A percentile compares a stretch with the other conserved stretches of the same genome.
Conservation (phyloP, 2,888 invertebrate species). For the Phlogophora meticulosa region DNA sequence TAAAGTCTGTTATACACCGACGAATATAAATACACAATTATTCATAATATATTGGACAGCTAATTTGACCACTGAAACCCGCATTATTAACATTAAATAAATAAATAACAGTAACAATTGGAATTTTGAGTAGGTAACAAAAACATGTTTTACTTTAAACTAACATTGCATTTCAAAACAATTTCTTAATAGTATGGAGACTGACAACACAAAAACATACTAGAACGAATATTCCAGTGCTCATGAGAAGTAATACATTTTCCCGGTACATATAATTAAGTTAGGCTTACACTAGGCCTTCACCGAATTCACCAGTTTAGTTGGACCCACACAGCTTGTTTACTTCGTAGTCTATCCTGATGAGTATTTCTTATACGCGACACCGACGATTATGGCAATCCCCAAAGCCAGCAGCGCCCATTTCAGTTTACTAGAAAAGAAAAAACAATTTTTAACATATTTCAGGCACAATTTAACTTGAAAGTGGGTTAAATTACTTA, state of each 20-base stretch:
- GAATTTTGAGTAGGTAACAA: slow-evolving; percentile 1
- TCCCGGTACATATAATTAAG: slow-evolving; percentile 17
- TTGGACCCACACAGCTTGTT: slow-evolving; percentile 56
- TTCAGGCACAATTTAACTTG: background rate
- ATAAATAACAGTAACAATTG: background rate
- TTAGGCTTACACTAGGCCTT: slow-evolving; percentile 56
- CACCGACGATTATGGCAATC: slow-evolving; percentile 75
- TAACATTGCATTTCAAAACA: background rate
- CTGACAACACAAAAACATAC: slow-evolving; percentile 19
- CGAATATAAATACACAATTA: background rate
- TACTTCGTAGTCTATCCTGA: slow-evolving; percentile 48
- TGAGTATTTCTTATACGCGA: slow-evolving; percentile 75
- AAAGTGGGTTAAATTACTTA: slow-evolving; percentile 7
- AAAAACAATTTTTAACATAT: background rate
- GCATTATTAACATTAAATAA: background rate
- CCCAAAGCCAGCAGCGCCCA: slow-evolving; percentile 80
- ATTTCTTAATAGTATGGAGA: slow-evolving; percentile 11
- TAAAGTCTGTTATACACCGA: slow-evolving; percentile 23
- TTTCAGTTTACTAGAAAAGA: slow-evolving; percentile 74
- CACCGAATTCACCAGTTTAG: slow-evolving; percentile 56
- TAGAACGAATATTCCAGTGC: slow-evolving; percentile 31
- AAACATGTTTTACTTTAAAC: background rate
- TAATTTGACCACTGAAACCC: slow-evolving; percentile 35
- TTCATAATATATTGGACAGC: slow-evolving; percentile 16
- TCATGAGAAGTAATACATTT: background rate